Conservation (phyloP, 1,140 invertebrate species). For the Leptoteleia sp. region DNA sequence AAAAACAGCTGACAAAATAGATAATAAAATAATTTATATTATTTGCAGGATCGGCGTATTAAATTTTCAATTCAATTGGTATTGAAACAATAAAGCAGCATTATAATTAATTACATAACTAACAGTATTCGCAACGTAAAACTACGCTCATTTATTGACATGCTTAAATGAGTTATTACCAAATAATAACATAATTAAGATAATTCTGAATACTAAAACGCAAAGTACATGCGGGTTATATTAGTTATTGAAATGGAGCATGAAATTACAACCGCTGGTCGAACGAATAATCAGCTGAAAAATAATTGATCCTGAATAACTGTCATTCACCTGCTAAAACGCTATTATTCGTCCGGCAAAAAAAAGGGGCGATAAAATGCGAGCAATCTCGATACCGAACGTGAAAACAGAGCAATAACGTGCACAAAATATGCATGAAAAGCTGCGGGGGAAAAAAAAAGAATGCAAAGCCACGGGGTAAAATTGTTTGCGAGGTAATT, state of each 20-base stretch:
- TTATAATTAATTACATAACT: background rate
- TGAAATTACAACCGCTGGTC: conserved; percentile 10
- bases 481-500: conserved; percentile 10
- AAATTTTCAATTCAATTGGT: background rate
- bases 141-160: conserved; percentile 8
- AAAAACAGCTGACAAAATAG: too few species aligned
- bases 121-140: background rate
- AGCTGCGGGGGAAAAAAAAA: too few species aligned
- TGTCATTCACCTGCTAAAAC: background rate
- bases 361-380: too few species aligned
- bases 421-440: too few species aligned
- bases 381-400: conserved; percentile 4
- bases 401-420: conserved; percentile 1
- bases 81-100: background rate
- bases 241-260: conserved; percentile 13
- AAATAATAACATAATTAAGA: conserved; percentile 14
- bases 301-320: conserved; percentile 16
- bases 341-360: background rate
- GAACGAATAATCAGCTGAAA: conserved; percentile 12
- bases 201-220: conserved; percentile 5
- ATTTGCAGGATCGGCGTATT: too few species aligned
- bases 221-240: conserved; percentile 5
- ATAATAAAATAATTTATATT: too few species aligned
- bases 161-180: conserved; percentile 12
- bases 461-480: background rate